Conservation (phyloP, 2,113 vertebrate genomes). For the Pandion haliaetus region DNA sequence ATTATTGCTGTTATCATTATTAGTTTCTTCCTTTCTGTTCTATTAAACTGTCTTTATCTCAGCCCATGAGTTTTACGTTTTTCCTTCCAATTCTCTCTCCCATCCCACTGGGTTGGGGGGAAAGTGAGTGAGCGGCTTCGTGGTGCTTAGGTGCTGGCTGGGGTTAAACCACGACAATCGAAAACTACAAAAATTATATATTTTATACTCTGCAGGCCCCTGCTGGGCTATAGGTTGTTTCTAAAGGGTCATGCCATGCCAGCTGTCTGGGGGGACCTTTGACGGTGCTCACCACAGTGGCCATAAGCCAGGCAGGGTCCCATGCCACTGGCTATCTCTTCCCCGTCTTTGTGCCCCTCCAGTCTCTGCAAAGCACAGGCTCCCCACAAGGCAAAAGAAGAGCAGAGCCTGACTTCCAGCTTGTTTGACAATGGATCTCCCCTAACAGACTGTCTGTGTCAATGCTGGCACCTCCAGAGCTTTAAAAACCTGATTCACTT, state of each 20-base stretch:
- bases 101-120: too few relatives aligned
- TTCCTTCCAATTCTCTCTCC: too few relatives aligned
- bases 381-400: background rate
- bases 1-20: too few relatives aligned
- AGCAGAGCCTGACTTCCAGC: background rate
- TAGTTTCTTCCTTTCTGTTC: too few relatives aligned
- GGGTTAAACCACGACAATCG: too few relatives aligned
- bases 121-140: too few relatives aligned
- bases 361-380: background rate
- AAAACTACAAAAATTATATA: rapidly evolving
- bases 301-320: background rate
- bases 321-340: rapidly evolving
- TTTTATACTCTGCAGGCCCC: background rate
- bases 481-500: rapidly evolving
- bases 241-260: background rate
- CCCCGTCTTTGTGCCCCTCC: background rate
- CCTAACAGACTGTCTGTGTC: background rate
- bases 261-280: background rate
- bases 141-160: too few relatives aligned
- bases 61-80: too few relatives aligned
- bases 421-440: rapidly evolving
- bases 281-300: rapidly evolving
- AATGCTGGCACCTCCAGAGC: background rate
- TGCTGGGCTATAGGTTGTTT: background rate
- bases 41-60: too few relatives aligned